phyloP scores from a whole-genome alignment of 1,140 invertebrate species.

The Drosophila burlai region DNA sequence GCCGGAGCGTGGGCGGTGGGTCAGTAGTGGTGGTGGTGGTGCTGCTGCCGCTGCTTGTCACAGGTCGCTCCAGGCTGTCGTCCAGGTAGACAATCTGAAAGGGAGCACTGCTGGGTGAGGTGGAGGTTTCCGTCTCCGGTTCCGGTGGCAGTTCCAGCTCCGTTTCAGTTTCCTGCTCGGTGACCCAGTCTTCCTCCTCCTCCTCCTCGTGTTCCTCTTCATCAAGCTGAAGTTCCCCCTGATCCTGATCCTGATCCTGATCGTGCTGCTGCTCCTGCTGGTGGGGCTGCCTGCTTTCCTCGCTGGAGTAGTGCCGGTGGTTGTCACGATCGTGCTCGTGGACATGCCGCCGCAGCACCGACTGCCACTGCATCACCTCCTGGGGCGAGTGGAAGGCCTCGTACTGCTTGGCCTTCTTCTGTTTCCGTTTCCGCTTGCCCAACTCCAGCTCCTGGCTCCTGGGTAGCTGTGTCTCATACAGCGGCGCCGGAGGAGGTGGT shows the following conservation, averaged over 20 bases:
- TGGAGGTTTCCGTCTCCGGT: constrained; percentile 15
- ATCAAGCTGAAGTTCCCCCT: background rate
- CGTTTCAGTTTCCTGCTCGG: constrained; percentile 7
- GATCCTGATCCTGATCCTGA: background rate
- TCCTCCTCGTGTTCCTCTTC: background rate
- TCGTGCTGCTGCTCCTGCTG: background rate
- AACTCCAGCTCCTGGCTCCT: constrained; percentile 16
- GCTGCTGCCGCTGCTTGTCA: background rate
- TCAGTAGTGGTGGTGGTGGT: constrained; percentile 2
- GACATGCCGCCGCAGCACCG: constrained; percentile 24
- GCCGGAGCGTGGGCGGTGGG: constrained; percentile 13
- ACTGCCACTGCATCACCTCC: constrained; percentile 71
- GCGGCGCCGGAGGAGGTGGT: background rate
- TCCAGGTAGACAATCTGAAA: constrained; percentile 72
- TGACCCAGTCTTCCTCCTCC: background rate
- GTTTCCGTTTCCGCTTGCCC: constrained; percentile 50
- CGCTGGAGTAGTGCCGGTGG: constrained; percentile 35
- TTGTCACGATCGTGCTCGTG: constrained; percentile 35
- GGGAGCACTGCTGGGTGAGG: constrained; percentile 5
- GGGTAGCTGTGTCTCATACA: constrained; percentile 53
- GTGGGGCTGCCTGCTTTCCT: background rate
- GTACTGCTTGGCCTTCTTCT: constrained; percentile 75
- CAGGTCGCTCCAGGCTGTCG: constrained; percentile 63
- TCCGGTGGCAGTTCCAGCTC: constrained; percentile 22
- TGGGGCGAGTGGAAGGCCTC: constrained; percentile 68